Evolutionary conservation across 2,797 vertebrate species (phyloP).

Genomic region (Pteropus rufus): DNA sequence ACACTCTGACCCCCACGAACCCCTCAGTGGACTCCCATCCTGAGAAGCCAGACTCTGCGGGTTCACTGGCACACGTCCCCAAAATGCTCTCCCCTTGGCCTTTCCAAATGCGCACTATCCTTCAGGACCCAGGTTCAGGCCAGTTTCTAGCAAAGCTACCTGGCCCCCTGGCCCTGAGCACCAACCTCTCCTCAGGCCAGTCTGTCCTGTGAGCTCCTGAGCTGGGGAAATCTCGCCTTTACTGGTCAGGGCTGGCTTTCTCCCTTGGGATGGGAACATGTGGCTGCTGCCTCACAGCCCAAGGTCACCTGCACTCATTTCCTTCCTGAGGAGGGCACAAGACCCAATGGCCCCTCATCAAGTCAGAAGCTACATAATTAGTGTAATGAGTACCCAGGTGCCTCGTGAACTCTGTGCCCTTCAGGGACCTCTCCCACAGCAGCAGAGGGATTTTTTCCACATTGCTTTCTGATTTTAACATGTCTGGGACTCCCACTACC

Average conservation of each 20-base stretch:
- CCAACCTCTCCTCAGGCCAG: background rate
- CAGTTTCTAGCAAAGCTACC: background rate
- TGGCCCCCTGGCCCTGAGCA: background rate
- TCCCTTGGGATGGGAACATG: background rate
- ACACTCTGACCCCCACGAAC: too few relatives aligned
- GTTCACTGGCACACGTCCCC: background rate
- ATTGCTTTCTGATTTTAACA: background rate
- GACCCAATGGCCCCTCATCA: background rate
- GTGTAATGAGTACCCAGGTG: background rate
- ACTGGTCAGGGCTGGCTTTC: slow-evolving; percentile 1
- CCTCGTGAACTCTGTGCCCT: background rate
- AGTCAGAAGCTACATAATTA: background rate
- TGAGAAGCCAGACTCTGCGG: background rate
- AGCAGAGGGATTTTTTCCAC: background rate
- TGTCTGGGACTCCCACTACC: background rate
- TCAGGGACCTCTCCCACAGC: background rate
- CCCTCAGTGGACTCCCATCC: background rate
- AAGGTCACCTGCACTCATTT: background rate
- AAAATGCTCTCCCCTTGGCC: background rate
- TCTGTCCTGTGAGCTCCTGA: background rate
- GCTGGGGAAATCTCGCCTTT: slow-evolving; percentile 3
- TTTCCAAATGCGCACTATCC: background rate
- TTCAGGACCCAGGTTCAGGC: background rate
- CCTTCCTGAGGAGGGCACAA: slow-evolving; percentile 4
- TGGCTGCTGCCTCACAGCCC: background rate